Percentiles rank a stretch among this genome's conserved stretches.
These are phyloP conservation scores for Dreissena polymorpha DNA, from an alignment of 1,140 invertebrate species.

Conservation along the genomic window DNA sequence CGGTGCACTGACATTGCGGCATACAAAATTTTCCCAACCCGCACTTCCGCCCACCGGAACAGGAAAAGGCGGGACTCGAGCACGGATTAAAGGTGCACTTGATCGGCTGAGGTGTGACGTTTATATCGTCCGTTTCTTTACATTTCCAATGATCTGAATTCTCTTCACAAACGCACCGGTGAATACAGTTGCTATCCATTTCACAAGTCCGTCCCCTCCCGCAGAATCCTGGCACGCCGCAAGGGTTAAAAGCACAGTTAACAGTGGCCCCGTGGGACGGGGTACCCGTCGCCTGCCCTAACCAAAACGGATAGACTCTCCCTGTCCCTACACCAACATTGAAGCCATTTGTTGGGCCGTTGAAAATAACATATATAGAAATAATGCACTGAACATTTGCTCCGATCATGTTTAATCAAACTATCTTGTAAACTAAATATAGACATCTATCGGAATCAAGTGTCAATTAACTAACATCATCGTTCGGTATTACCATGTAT, in stretches of 20 bases:
- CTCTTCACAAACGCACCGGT: constrained; percentile 29
- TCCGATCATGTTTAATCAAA: no score
- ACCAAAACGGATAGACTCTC: no score
- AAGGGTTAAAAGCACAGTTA: constrained; percentile 50
- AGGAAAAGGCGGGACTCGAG: constrained; percentile 24
- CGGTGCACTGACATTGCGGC: constrained; percentile 23
- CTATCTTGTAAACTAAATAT: no score
- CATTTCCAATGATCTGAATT: constrained; percentile 25
- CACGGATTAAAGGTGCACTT: constrained; percentile 43
- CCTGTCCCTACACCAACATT: no score
- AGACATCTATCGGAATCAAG: no score
- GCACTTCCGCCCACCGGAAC: constrained; percentile 29
- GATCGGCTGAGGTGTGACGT: constrained; percentile 1
- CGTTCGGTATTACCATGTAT: no score
- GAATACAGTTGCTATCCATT: constrained; percentile 42
- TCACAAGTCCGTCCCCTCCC: constrained; percentile 38
- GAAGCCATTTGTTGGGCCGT: no score
- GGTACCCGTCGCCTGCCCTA: no score
- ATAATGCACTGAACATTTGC: no score
- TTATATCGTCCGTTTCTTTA: background rate
- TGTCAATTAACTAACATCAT: no score
- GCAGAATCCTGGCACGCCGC: constrained; percentile 35
- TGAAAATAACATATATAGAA: no score
- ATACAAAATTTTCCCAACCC: constrained; percentile 11
- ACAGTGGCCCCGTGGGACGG: background rate